Evolutionary conservation across 2,888 invertebrate species (phyloP).

Genomic region (Dermolepida albohirtum): DNA sequence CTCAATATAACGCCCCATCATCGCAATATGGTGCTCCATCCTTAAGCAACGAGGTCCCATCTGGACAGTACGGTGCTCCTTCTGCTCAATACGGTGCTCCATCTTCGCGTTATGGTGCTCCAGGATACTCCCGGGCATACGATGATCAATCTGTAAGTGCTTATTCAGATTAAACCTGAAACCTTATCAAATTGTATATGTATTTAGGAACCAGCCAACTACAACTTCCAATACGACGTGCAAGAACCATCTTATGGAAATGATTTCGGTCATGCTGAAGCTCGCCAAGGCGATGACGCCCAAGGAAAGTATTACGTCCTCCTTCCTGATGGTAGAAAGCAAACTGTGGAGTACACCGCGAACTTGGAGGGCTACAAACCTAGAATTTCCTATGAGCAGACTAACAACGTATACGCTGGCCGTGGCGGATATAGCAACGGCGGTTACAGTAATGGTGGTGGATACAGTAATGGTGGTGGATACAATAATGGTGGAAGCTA

Average conservation of each 20-base stretch:
- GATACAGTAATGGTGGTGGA: constrained; percentile 25
- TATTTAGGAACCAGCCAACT: constrained; percentile 82
- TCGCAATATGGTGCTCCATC: constrained; percentile 54
- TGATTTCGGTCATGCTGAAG: constrained; percentile 86
- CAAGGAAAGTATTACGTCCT: constrained; percentile 88
- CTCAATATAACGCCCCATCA: constrained; percentile 38
- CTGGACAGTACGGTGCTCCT: constrained; percentile 19
- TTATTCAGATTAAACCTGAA: not conserved
- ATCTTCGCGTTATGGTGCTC: constrained; percentile 33
- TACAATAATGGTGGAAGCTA: constrained; percentile 17
- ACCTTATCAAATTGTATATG: not conserved
- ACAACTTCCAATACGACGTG: constrained; percentile 87
- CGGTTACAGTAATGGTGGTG: not conserved
- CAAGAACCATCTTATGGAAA: constrained; percentile 82
- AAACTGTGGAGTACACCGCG: constrained; percentile 87
- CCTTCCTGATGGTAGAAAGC: constrained; percentile 87
- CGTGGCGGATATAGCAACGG: constrained; percentile 14
- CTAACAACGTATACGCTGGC: constrained; percentile 33
- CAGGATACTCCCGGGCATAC: constrained; percentile 2
- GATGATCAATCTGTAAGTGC: constrained; percentile 38
- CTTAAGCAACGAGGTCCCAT: constrained; percentile 45
- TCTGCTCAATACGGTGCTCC: constrained; percentile 15
- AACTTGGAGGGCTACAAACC: constrained; percentile 86
- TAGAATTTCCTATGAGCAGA: constrained; percentile 79
- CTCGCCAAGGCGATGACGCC: constrained; percentile 83